phyloP scores from a whole-genome alignment of 2,888 invertebrate species.

The Ormyrus pomaceus region DNA sequence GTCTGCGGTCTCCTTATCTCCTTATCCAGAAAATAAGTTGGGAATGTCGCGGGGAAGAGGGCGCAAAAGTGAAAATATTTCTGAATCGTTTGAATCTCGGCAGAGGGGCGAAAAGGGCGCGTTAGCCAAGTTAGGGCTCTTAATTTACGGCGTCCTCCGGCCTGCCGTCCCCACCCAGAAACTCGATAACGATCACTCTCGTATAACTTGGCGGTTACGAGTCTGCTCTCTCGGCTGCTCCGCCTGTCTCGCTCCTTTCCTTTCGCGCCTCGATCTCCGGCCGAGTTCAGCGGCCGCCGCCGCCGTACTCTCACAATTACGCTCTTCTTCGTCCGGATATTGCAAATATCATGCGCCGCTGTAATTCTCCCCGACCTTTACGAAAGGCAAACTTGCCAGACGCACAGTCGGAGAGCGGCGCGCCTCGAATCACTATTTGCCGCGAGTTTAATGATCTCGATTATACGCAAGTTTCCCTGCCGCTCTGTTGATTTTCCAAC shows the following conservation, averaged over 20 bases:
- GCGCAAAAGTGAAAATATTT: too few species aligned
- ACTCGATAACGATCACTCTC: conserved; percentile 52
- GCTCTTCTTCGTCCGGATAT: background rate
- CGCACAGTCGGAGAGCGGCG: background rate
- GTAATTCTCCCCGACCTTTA: conserved; percentile 31
- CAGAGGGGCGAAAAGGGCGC: background rate
- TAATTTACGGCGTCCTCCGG: conserved; percentile 40
- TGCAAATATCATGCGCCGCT: conserved; percentile 29
- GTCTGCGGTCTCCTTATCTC: too few species aligned
- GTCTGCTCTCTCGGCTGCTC: background rate
- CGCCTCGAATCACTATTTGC: conserved; percentile 17
- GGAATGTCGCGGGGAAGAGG: too few species aligned
- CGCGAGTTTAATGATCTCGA: conserved; percentile 24
- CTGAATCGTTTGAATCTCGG: too few species aligned
- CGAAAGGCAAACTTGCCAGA: conserved; percentile 32
- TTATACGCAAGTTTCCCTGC: background rate
- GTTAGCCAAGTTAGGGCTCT: conserved; percentile 42
- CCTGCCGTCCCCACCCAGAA: conserved; percentile 12
- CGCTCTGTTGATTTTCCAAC: conserved; percentile 24
- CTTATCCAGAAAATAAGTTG: too few species aligned
- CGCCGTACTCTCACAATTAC: conserved; percentile 39
- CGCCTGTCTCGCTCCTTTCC: background rate
- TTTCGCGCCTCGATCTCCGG: background rate
- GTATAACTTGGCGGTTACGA: conserved; percentile 44
- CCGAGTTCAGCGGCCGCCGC: background rate